Conservation (phyloP, 2,113 vertebrate species). For the Menura novaehollandiae region DNA sequence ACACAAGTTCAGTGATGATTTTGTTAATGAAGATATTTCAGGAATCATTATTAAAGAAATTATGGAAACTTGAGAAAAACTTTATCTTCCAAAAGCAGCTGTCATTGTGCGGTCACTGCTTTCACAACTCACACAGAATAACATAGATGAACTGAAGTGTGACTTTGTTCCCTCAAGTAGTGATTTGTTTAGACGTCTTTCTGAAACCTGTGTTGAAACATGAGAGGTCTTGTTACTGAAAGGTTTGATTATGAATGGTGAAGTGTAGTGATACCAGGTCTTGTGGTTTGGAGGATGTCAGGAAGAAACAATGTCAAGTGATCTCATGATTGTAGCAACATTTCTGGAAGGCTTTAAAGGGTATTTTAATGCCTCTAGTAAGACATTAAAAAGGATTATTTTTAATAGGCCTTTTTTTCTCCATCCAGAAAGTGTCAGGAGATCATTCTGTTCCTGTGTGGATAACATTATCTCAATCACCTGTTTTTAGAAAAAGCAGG, state of each 20-base stretch:
- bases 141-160: not conserved
- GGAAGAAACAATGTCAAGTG: not conserved
- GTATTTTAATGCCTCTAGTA: not conserved
- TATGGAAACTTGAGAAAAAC: not conserved
- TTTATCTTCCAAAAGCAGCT: not conserved
- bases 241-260: not conserved
- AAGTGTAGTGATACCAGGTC: not conserved
- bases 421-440: not conserved
- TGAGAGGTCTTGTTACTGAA: not conserved
- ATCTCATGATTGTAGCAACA: not conserved
- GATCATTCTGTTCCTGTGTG: not conserved
- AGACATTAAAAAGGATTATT: not conserved
- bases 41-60: not conserved
- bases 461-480: not conserved
- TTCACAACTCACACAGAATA: not conserved
- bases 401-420: not conserved
- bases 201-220: not conserved
- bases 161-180: not conserved
- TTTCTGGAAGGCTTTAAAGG: not conserved
- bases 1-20: not conserved
- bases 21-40: not conserved
- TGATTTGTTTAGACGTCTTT: not conserved
- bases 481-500: not conserved
- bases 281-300: not conserved
- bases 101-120: not conserved